Conservation (phyloP, 2,113 vertebrate species). For the Rallus limicola region DNA sequence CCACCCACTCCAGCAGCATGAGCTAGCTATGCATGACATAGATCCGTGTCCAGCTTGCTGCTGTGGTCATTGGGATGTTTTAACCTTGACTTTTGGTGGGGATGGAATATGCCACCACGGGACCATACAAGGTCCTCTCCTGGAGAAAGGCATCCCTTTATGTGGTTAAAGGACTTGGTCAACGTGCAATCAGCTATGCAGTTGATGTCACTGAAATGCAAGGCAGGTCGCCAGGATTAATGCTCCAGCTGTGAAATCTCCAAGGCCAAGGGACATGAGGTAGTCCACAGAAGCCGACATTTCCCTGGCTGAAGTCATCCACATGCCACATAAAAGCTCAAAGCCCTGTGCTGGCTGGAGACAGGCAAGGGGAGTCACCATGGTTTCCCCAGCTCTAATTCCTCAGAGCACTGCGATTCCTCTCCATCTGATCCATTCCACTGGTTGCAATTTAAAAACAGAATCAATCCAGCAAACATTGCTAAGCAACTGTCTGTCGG, state of each 20-base stretch:
- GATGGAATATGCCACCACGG: background rate
- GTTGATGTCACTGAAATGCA: background rate
- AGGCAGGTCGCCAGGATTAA: background rate
- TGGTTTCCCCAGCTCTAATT: background rate
- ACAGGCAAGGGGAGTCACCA: background rate
- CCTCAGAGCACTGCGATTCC: background rate
- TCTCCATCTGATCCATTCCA: background rate
- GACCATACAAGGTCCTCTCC: background rate
- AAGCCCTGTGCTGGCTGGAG: background rate
- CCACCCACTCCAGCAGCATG: background rate
- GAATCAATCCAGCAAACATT: slow-evolving; percentile 39
- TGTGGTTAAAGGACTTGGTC: background rate
- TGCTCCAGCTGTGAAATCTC: slow-evolving; percentile 16
- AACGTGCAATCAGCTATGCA: background rate
- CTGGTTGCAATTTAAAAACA: slow-evolving; percentile 16
- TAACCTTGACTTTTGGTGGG: background rate
- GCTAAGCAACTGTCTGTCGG: slow-evolving; percentile 46
- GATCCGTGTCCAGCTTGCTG: background rate
- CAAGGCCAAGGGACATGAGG: background rate
- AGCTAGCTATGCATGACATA: background rate
- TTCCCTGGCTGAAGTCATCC: background rate
- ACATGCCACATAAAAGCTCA: background rate
- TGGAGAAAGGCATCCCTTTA: background rate
- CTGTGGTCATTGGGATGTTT: background rate
- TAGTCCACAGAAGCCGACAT: background rate